phyloP scores from a whole-genome alignment of 2,113 vertebrate species.

The Butorides virescens region DNA sequence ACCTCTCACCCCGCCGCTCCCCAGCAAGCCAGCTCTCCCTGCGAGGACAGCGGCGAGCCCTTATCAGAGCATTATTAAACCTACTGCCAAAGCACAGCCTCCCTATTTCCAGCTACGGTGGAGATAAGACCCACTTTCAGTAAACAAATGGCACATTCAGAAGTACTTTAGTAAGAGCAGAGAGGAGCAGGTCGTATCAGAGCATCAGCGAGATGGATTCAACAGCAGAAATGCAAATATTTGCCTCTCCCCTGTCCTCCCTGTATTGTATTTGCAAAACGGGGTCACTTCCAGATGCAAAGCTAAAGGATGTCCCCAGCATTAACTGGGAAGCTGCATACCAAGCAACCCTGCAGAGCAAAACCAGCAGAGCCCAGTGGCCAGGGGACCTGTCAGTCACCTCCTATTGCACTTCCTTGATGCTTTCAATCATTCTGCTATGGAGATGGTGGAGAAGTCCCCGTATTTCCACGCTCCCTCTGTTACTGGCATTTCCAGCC shows the following conservation, averaged over 20 bases:
- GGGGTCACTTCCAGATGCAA: not conserved
- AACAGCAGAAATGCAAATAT: not conserved
- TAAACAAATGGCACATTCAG: not conserved
- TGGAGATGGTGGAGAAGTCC: rapidly evolving
- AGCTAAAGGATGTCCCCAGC: not conserved
- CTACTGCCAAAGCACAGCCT: not conserved
- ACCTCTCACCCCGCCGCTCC: not conserved
- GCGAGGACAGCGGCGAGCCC: rapidly evolving
- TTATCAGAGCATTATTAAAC: not conserved
- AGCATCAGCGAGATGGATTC: not conserved
- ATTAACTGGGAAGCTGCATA: not conserved
- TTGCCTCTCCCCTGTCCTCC: not conserved
- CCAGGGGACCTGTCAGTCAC: not conserved
- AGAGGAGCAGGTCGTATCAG: not conserved
- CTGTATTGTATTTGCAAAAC: not conserved
- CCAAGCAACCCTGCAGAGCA: not conserved
- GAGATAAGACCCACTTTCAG: not conserved
- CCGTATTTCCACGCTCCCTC: rapidly evolving
- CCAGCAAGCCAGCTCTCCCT: not conserved
- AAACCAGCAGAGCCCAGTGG: rapidly evolving
- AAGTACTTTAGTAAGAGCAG: not conserved
- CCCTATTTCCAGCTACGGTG: rapidly evolving
- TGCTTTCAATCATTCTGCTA: not conserved
- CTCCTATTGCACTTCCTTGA: rapidly evolving
- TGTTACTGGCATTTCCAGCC: not conserved